phyloP scores from a whole-genome alignment of 2,888 invertebrate genomes.

The Metellina segmentata region DNA sequence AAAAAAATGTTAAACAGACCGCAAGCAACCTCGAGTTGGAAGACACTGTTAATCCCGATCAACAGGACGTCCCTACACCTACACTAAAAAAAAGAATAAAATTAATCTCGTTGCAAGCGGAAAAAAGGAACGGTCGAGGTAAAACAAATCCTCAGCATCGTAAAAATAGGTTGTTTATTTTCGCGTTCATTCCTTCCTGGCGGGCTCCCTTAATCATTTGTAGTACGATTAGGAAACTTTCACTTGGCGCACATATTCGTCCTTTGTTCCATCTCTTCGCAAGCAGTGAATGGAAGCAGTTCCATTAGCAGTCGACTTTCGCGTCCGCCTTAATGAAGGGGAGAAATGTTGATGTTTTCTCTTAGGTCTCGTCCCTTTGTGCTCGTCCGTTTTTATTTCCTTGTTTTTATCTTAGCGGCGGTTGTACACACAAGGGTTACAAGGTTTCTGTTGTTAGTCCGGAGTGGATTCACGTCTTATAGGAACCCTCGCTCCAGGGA shows the following conservation, averaged over 20 bases:
- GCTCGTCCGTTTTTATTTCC: neutral
- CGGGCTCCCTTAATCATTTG: conserved; percentile 4
- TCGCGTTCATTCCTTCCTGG: conserved; percentile 8
- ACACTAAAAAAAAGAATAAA: no score
- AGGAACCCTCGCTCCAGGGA: neutral
- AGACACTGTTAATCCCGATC: no score
- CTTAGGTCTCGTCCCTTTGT: neutral
- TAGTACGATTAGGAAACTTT: conserved; percentile 7
- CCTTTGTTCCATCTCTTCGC: conserved; percentile 35
- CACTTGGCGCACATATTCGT: neutral
- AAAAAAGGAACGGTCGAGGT: conserved; percentile 1
- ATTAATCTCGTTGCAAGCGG: neutral
- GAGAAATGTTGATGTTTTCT: neutral
- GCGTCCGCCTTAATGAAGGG: neutral
- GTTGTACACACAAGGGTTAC: neutral
- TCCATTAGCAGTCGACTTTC: conserved; percentile 48
- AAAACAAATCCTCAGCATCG: conserved; percentile 32
- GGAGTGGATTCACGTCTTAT: neutral
- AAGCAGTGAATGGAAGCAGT: conserved; percentile 51
- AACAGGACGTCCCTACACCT: no score
- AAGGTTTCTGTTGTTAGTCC: neutral
- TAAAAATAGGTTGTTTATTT: conserved; percentile 63
- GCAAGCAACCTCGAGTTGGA: no score
- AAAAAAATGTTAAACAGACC: no score
- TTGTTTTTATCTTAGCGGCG: neutral